Base-by-base conservation (phyloP, 1,140 invertebrate genomes). In the Ceratina calcarata region DNA sequence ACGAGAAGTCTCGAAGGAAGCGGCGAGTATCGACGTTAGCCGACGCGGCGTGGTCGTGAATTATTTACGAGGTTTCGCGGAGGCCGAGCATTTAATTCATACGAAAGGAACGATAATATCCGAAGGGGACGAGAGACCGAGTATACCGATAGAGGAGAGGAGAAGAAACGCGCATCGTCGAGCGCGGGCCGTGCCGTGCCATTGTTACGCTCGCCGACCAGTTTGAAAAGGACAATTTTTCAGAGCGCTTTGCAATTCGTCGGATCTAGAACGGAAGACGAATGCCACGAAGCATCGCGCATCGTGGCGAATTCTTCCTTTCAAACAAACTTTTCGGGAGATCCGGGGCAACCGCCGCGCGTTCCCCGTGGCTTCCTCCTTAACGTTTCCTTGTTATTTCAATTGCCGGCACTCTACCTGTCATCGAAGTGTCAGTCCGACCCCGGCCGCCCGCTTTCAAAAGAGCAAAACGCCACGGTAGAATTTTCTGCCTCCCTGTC, bases 381-480 rank as follows among this genome's bases (percentile, higher is more conserved):
- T 79, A 73, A 57, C 80, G 61, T 80, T 58, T 60, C 73, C 76
- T 86, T 86, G 80, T 86, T 86, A 86, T 83, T 86, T 86, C 84
- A 83, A 86, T 86, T 86, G 84, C 84, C 80, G 81, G 62, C 85
- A 77, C 77, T 86, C 82, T 77, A 86, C 85, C 85, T 86, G 85
- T 86, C 85, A 86, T 82, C 85, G 78, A 62, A 83, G 69, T 80
- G 84, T 80, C 81, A 70, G 71, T 64, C 77, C 27, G 24, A 18
- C 3, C 45, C 45, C 60, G 58, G 62, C 8, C 57, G 58, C 55
- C 55, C 55, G 55, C 53, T 76, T 62, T 83, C 60, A 86, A 86
- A 86, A 83, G 85, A 86, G 85, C 85, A 86, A 84, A 76, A 80
- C 79, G 82, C 61, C 55, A 62, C 45, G 60, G 32, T n/a, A 24